Base-by-base conservation (phyloP, 2,888 invertebrate species). In the Erynnis tages region DNA sequence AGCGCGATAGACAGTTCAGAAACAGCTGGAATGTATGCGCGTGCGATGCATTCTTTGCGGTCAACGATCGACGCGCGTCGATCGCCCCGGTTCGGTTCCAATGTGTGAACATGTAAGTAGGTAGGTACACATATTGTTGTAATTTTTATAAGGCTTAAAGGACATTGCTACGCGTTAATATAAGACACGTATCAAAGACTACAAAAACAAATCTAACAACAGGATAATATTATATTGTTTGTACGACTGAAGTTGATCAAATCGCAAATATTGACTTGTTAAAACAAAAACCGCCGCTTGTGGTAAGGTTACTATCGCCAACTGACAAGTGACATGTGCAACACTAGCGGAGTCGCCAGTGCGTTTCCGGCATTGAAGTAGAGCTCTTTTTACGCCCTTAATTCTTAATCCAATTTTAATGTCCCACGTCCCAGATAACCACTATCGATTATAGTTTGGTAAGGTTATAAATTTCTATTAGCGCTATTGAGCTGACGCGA, bases 1-100 rank as follows among this genome's bases (percentile, higher is more conserved):
- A 48, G 45, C 63, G 71, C 13, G 67, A 69, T 64, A n/a, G 4
- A 32, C 32, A 8, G 14, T 14, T 4, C 13, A 69, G 66, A 69
- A 79, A 76, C 79, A 76, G 73, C 73, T 73, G 73, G 10, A 27
- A 43, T 48, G 50, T 62, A 63, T 65, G 66, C 62, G 64, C 66
- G 73, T 67, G 65, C 67, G 68, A 56, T 69, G 73, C 80, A 79
- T 81, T 78, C 76, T 76, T 75, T 72, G 76, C 82, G 82, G 83
- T 83, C 82, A 83, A 81, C 76, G 82, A 71, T 73, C 82, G 79
- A 55, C 47, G 37, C 21, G 54, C 50, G 16, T 25, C 46, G 46
- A 16, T 11, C 56, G 57, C 49, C 58, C 55, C 59, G 61, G 58
- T 62, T 62, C 59, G 60, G 58, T 59, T 62, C 60, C 54, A 48